Conservation (phyloP, 2,888 invertebrate genomes). For the Lepidonotus clava region DNA sequence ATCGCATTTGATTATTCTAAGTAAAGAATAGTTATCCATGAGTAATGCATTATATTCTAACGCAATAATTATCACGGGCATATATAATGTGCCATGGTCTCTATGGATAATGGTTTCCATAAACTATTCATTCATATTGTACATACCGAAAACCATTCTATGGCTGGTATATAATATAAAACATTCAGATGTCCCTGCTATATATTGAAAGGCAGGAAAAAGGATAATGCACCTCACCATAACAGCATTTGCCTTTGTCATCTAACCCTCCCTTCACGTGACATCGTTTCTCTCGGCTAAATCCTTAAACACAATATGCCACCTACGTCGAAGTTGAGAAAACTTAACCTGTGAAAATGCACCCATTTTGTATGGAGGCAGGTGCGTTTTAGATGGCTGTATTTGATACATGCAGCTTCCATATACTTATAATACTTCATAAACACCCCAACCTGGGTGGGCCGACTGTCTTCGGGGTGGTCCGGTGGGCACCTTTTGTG, state of each 20-base stretch:
- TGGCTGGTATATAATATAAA: no score
- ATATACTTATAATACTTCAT: background rate
- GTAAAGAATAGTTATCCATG: no score
- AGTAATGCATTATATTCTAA: no score
- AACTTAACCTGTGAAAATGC: background rate
- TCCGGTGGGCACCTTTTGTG: background rate
- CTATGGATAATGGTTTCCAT: no score
- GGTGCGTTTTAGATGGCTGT: background rate
- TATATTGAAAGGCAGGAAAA: no score
- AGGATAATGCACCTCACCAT: background rate
- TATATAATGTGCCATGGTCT: no score
- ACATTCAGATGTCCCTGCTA: no score
- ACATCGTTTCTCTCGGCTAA: background rate
- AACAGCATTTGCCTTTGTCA: conserved; percentile 29
- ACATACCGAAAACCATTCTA: no score
- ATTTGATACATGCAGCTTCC: background rate
- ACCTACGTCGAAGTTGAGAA: background rate
- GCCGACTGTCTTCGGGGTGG: conserved; percentile 7
- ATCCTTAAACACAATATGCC: conserved; percentile 1
- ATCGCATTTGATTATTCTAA: no score
- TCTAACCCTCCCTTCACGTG: background rate
- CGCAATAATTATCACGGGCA: no score
- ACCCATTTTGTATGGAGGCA: background rate
- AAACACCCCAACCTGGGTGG: conserved; percentile 16
- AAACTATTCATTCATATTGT: no score